Conservation (phyloP, 2,888 invertebrate genomes). For the Cerastoderma edule region DNA sequence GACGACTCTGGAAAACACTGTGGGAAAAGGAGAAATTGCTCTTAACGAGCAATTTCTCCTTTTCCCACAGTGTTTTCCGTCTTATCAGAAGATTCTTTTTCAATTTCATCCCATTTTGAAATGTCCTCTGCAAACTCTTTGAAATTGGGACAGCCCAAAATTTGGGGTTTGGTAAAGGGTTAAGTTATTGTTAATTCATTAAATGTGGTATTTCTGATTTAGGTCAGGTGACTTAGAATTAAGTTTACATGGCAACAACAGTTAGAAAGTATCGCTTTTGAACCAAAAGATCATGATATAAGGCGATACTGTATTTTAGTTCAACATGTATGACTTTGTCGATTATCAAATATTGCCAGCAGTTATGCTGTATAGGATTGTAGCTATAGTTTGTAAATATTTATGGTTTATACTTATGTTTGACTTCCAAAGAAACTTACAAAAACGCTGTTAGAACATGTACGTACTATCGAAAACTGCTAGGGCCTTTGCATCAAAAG, state of each 20-base stretch:
- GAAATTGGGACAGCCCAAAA: neutral
- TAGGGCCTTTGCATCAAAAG: too few species aligned
- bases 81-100: too few species aligned
- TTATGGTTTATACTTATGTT: too few species aligned
- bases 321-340: slow-evolving; percentile 88
- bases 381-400: neutral
- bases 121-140: neutral
- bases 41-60: slow-evolving; percentile 4
- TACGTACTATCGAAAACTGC: too few species aligned
- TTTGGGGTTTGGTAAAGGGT: neutral
- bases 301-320: neutral
- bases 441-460: too few species aligned
- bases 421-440: too few species aligned
- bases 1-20: neutral
- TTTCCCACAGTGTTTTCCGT: slow-evolving; percentile 1
- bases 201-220: neutral
- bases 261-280: too few species aligned
- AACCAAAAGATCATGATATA: neutral
- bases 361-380: slow-evolving; percentile 80
- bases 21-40: slow-evolving; percentile 12
- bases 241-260: too few species aligned
- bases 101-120: neutral
- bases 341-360: slow-evolving; percentile 89
- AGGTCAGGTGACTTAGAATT: too few species aligned
- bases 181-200: neutral